phyloP scores from a whole-genome alignment of 2,888 invertebrate species.

The Eupeodes latifasciatus region DNA sequence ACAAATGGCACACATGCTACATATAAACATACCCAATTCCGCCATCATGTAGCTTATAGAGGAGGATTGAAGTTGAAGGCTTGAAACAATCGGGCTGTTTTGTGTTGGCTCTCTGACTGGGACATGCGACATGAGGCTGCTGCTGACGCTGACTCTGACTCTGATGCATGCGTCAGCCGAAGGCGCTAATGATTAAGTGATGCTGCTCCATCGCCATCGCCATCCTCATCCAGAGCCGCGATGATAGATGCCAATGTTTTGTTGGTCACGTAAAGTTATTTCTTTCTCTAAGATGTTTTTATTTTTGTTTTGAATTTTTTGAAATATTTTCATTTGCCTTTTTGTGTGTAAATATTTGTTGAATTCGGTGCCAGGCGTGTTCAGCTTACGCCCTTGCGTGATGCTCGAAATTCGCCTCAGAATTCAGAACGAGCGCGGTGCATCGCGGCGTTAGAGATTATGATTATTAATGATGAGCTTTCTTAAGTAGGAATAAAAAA shows the following conservation, averaged over 20 bases:
- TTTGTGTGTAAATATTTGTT: constrained; percentile 35
- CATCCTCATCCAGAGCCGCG: constrained; percentile 35
- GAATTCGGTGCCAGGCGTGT: constrained; percentile 29
- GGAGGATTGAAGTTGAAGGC: constrained; percentile 58
- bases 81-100: constrained; percentile 54
- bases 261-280: constrained; percentile 64
- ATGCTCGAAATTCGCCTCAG: constrained; percentile 42
- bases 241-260: constrained; percentile 75
- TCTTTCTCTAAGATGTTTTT: constrained; percentile 27
- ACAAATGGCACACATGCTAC: constrained; percentile 61
- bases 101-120: constrained; percentile 38
- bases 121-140: neutral
- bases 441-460: constrained; percentile 29
- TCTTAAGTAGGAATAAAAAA: constrained; percentile 11
- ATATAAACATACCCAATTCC: constrained; percentile 25
- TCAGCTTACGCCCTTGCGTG: constrained; percentile 27
- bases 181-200: constrained; percentile 76
- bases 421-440: neutral
- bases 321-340: constrained; percentile 26
- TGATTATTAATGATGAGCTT: constrained; percentile 70
- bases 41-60: neutral
- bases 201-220: constrained; percentile 56
- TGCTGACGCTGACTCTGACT: neutral
- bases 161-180: constrained; percentile 60
- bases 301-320: constrained; percentile 6